Conservation (phyloP, 1,140 invertebrate species). For the Eurosta solidaginis region DNA sequence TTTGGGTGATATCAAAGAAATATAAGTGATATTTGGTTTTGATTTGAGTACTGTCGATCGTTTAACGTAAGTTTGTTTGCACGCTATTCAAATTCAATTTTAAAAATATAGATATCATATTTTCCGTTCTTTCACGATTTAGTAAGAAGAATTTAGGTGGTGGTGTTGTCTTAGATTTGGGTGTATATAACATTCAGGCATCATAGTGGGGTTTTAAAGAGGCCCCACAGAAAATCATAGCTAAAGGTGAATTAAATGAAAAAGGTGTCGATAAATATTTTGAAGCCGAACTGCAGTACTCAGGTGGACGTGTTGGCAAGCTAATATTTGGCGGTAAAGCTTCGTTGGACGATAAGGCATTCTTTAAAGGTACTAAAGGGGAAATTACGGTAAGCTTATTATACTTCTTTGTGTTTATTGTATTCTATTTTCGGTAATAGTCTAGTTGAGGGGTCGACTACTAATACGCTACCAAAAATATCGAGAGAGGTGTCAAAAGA, state of each 20-base stretch:
- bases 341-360: constrained; percentile 67
- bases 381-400: constrained; percentile 63
- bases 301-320: constrained; percentile 68
- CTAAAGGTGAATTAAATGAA: constrained; percentile 69
- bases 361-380: constrained; percentile 71
- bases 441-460: too few relatives aligned
- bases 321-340: constrained; percentile 64
- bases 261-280: constrained; percentile 72
- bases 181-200: constrained; percentile 81
- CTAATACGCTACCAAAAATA: too few relatives aligned
- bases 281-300: constrained; percentile 68
- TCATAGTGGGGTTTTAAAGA: constrained; percentile 73
- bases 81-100: background rate
- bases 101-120: background rate
- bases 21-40: constrained; percentile 73
- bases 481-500: too few relatives aligned
- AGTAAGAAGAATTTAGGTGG: constrained; percentile 73
- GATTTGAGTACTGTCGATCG: constrained; percentile 68
- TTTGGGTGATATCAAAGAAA: constrained; percentile 75
- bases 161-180: constrained; percentile 80
- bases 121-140: constrained; percentile 39
- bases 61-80: constrained; percentile 61
- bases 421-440: too few relatives aligned
- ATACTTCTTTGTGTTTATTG: background rate
- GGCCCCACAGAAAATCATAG: constrained; percentile 66